Base-by-base conservation (phyloP, 1,140 invertebrate species). In the Lepeophtheirus salmonis region DNA sequence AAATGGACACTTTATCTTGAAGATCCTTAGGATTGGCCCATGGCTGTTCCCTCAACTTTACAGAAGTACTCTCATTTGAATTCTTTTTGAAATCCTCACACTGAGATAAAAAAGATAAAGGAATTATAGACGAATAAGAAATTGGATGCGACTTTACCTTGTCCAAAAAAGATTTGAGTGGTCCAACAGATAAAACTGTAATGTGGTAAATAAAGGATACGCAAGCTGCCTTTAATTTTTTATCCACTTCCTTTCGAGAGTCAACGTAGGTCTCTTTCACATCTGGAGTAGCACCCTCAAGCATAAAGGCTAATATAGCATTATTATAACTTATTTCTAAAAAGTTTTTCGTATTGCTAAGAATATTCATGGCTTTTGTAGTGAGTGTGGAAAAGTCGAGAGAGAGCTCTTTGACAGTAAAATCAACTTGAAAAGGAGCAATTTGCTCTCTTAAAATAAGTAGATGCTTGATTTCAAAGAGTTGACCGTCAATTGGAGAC, bases 381-480 rank as follows among this genome's bases (percentile, higher is more conserved):
- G 24, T 68, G 63, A 50, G 50, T 14, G 57, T 20, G 60, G 82
- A 89, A 68, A 96, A 96, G 72, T 96, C 91, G 60, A 97, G 70
- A 51, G 80, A 81, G 0, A 86, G 89, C 73, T 97, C 90, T 70
- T 88, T 86, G 0, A 92, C 79, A 0, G 88, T 83, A 67, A 95
- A 92, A 67, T 96, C 90, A 0, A 95, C 88, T 72, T 97, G 91
- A 70, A 97, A 99, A 0, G 95, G 94, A 0, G 91, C 89, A 30
- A 97, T 97, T 73, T 98, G 95, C 69, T 99, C 95, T 18, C 95
- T 72, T 0, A 98, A 72, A 55, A 98, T 98, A 2, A 99, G 74
- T 49, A 99, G 73, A 75, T 98, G 95, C 73, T 98, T 98, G 25
- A 98, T 91, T 71, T 97, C 82, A 73, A 99, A 99, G 4, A 98